Conservation (phyloP, 2,113 vertebrate genomes). For the Oreamnos americanus region DNA sequence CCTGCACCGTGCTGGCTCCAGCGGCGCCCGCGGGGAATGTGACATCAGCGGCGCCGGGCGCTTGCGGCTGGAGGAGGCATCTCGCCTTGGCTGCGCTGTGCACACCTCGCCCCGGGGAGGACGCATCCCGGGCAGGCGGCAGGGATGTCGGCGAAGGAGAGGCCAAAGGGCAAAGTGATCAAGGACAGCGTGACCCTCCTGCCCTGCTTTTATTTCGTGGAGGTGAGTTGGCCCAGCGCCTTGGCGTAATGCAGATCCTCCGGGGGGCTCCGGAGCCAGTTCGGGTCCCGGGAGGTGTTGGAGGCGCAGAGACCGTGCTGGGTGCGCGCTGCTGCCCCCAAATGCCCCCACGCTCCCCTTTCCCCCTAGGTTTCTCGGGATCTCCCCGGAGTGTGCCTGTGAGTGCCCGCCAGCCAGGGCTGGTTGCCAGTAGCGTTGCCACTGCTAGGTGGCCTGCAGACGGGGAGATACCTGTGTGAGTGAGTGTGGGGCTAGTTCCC, state of each 20-base stretch:
- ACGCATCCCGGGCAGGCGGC: constrained; percentile 28
- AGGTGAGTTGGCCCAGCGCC: constrained; percentile 85
- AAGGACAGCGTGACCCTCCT: constrained; percentile 97
- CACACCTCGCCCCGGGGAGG: constrained; percentile 61
- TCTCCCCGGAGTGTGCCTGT: not conserved
- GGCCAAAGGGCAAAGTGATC: constrained; percentile 85
- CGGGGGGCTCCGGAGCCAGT: not conserved
- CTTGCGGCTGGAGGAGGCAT: constrained; percentile 67
- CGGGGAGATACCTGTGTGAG: constrained; percentile 62
- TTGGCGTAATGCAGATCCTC: constrained; percentile 55
- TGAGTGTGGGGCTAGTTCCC: not conserved
- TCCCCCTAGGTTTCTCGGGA: not conserved
- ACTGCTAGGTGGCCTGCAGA: not conserved
- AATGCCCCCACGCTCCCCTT: not conserved
- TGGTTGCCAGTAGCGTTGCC: not conserved
- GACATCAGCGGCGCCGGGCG: constrained; percentile 74
- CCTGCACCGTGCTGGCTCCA: constrained; percentile 72
- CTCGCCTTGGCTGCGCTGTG: constrained; percentile 54
- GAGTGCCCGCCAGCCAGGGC: not conserved
- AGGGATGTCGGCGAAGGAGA: constrained; percentile 92
- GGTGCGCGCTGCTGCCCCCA: not conserved
- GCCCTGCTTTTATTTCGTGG: constrained; percentile 98
- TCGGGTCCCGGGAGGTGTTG: not conserved
- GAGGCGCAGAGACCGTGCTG: not conserved
- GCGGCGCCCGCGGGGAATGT: constrained; percentile 78